Conservation (phyloP, 2,888 invertebrate species). For the Drosophila mettleri region DNA sequence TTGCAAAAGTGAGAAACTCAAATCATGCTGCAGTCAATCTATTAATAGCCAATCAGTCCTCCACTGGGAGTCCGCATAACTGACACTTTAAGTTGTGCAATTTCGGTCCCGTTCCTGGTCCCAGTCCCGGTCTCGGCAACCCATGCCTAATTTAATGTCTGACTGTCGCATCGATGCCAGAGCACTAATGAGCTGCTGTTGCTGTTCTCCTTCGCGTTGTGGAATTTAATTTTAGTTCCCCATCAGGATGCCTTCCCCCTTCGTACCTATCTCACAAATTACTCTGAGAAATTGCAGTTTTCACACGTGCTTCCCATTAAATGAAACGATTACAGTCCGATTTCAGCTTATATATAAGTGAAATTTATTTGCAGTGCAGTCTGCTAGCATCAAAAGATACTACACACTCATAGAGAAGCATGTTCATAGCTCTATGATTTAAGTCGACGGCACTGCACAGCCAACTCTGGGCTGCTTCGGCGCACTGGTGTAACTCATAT, state of each 20-base stretch:
- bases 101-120: too few species aligned
- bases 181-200: constrained; percentile 72
- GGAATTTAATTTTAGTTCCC: constrained; percentile 7
- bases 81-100: constrained; percentile 30
- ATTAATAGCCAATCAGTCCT: constrained; percentile 40
- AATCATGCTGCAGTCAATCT: constrained; percentile 24
- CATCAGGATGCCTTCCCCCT: constrained; percentile 7
- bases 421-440: constrained; percentile 67
- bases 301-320: constrained; percentile 84
- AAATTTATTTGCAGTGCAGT: constrained; percentile 79
- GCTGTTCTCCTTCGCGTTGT: not conserved
- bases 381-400: constrained; percentile 30
- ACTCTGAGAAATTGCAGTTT: constrained; percentile 69
- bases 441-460: constrained; percentile 48
- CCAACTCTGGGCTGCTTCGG: constrained; percentile 10
- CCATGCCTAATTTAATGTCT: constrained; percentile 36
- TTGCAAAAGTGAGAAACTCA: constrained; percentile 2
- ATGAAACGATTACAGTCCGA: constrained; percentile 79
- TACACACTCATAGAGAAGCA: constrained; percentile 16
- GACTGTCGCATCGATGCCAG: constrained; percentile 52
- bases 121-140: constrained; percentile 5
- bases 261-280: constrained; percentile 18
- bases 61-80: constrained; percentile 47
- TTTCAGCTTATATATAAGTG: constrained; percentile 79
- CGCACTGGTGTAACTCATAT: constrained; percentile 53